Conservation (phyloP, 2,797 vertebrate species). For the Paguma larvata region DNA sequence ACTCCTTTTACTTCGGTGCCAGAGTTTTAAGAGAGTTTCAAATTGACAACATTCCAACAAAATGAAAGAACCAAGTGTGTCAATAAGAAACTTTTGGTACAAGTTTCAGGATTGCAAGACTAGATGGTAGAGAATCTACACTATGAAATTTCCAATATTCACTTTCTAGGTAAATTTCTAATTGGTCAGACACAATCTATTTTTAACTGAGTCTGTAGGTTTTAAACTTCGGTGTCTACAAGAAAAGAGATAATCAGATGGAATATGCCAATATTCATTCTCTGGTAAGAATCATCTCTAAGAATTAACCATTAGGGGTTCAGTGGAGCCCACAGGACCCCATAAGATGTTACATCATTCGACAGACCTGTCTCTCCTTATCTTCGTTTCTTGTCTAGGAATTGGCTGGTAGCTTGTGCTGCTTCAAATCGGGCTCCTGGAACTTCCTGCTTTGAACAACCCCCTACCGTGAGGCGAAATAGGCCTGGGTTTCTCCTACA, state of each 20-base stretch:
- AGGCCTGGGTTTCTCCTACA: accelerated
- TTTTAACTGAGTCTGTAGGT: neutral
- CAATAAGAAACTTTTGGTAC: neutral
- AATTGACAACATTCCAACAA: neutral
- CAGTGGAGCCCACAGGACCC: neutral
- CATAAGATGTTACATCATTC: accelerated
- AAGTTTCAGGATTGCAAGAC: neutral
- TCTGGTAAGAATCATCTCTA: neutral
- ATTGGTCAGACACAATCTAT: neutral
- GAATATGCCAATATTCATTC: neutral
- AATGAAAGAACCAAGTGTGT: neutral
- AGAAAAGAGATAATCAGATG: neutral
- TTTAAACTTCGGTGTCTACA: neutral
- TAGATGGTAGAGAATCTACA: neutral
- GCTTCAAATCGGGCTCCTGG: neutral
- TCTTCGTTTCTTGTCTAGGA: neutral
- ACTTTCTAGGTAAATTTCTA: neutral
- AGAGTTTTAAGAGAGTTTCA: neutral
- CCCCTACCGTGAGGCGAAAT: neutral
- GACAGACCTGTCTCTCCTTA: neutral
- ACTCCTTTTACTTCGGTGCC: neutral
- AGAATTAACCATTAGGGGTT: neutral
- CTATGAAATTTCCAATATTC: neutral
- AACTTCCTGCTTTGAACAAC: accelerated
- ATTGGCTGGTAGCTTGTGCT: neutral